Percentiles rank a stretch among this genome's conserved stretches.
Evolutionary conservation across 2,113 vertebrate species (phyloP).

Genomic region (Chrysemys picta): DNA sequence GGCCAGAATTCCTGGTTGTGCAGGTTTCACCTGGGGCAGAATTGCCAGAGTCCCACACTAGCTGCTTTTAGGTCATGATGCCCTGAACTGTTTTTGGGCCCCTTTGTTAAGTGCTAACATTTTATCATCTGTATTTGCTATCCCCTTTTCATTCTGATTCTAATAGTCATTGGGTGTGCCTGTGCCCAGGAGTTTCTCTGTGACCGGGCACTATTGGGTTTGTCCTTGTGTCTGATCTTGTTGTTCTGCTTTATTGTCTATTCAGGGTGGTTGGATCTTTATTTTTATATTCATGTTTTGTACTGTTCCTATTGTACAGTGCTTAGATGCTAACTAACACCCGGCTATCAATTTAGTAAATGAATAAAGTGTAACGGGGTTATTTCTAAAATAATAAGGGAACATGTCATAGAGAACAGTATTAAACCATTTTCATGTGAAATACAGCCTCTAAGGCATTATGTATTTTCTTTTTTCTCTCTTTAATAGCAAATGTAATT

Average conservation of each 20-base stretch:
- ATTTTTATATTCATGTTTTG: constrained; percentile 39
- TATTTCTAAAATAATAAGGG: constrained; percentile 56
- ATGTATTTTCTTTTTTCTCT: constrained; percentile 19
- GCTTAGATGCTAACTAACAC: not conserved
- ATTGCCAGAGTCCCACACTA: not conserved
- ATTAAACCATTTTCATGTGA: constrained; percentile 39
- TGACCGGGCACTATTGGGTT: not conserved
- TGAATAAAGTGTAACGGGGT: constrained; percentile 10
- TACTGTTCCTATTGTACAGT: not conserved
- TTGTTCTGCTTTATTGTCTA: constrained; percentile 23
- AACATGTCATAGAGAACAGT: not conserved
- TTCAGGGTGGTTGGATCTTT: constrained; percentile 1
- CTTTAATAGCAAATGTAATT: not conserved
- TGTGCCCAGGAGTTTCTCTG: not conserved
- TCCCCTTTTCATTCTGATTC: constrained; percentile 33
- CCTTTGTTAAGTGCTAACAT: constrained; percentile 30
- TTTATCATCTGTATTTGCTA: constrained; percentile 34
- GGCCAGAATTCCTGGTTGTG: not conserved
- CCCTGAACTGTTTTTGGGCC: not conserved
- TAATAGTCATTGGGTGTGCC: not conserved
- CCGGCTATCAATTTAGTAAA: constrained; percentile 13
- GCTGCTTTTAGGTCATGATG: not conserved
- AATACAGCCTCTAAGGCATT: constrained; percentile 22
- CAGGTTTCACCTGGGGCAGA: not conserved
- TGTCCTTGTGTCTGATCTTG: not conserved